Evolutionary conservation across 2,888 invertebrate species (phyloP).

Genomic region (Nesidiocoris tenuis): DNA sequence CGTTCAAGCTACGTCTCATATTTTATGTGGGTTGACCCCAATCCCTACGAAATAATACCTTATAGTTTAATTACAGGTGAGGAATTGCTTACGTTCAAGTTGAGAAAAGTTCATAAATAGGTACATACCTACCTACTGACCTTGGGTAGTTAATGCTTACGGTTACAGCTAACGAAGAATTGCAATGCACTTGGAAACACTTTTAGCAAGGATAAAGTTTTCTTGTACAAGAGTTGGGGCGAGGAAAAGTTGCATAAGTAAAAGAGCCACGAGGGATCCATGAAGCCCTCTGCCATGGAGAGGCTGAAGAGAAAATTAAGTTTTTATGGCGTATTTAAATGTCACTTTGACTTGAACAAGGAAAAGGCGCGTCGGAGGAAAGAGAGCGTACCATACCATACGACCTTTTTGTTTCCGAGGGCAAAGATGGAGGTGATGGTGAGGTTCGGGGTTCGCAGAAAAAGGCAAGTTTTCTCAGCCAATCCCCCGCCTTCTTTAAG

Average conservation of each 20-base stretch:
- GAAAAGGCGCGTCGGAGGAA: not conserved
- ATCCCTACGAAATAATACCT: too few relatives aligned
- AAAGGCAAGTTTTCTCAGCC: constrained; percentile 36
- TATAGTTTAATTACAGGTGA: too few relatives aligned
- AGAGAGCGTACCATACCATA: not conserved
- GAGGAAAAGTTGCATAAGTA: not conserved
- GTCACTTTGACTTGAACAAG: constrained; percentile 30
- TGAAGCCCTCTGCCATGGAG: not conserved
- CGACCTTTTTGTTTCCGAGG: constrained; percentile 31
- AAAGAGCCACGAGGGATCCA: not conserved
- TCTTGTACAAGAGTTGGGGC: not conserved
- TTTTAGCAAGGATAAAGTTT: not conserved
- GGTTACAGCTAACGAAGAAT: too few relatives aligned
- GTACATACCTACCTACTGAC: too few relatives aligned
- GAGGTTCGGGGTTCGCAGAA: constrained; percentile 8
- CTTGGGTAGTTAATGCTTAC: too few relatives aligned
- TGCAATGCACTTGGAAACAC: not conserved
- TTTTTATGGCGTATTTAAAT: constrained; percentile 42
- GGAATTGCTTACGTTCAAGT: too few relatives aligned
- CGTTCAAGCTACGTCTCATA: too few relatives aligned
- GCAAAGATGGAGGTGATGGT: not conserved
- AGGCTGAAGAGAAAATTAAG: constrained; percentile 35
- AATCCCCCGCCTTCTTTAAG: constrained; percentile 17
- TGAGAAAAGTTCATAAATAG: too few relatives aligned
- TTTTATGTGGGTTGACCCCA: too few relatives aligned